Percentiles rank a stretch among this genome's conserved stretches.
These are phyloP conservation scores for Nematopogon swammerdamellus DNA, from an alignment of 2,888 invertebrate species.

Conservation along the genomic window DNA sequence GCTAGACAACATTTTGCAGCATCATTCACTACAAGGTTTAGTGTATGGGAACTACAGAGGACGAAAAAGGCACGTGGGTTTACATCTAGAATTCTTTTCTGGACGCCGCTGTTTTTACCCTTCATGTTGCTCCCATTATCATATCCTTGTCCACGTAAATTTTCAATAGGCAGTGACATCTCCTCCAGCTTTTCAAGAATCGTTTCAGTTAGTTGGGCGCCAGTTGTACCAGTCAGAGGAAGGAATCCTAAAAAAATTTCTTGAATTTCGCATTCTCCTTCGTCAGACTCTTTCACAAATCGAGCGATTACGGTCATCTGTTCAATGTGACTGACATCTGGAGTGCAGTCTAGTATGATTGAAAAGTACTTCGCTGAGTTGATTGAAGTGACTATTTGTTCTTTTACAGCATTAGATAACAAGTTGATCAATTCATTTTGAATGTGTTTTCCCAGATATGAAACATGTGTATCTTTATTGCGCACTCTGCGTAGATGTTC, in stretches of 20 bases:
- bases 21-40: conserved; percentile 15
- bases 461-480: conserved; percentile 8
- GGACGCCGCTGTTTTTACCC: conserved; percentile 9
- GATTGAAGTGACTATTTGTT: conserved; percentile 8
- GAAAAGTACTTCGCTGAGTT: conserved; percentile 11
- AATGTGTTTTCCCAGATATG: conserved; percentile 7
- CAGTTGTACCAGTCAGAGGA: conserved; percentile 2
- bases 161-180: conserved; percentile 8
- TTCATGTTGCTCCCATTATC: conserved; percentile 14
- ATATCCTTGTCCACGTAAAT: conserved; percentile 12
- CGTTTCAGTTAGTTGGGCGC: conserved; percentile 1
- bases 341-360: conserved; percentile 10
- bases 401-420: conserved; percentile 7
- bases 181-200: conserved; percentile 1
- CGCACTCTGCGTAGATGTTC: conserved; percentile 6
- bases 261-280: not conserved
- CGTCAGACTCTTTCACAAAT: conserved; percentile 8
- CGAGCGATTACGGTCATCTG: conserved; percentile 8
- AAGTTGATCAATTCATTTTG: conserved; percentile 7
- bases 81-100: conserved; percentile 10
- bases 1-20: conserved; percentile 12
- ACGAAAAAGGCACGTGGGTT: conserved; percentile 10
- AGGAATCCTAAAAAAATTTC: conserved; percentile 4
- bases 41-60: conserved; percentile 7
- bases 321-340: conserved; percentile 10